These are phyloP conservation scores for Melopsittacus undulatus DNA, from an alignment of 2,797 vertebrate genomes.

Conservation along the genomic window DNA sequence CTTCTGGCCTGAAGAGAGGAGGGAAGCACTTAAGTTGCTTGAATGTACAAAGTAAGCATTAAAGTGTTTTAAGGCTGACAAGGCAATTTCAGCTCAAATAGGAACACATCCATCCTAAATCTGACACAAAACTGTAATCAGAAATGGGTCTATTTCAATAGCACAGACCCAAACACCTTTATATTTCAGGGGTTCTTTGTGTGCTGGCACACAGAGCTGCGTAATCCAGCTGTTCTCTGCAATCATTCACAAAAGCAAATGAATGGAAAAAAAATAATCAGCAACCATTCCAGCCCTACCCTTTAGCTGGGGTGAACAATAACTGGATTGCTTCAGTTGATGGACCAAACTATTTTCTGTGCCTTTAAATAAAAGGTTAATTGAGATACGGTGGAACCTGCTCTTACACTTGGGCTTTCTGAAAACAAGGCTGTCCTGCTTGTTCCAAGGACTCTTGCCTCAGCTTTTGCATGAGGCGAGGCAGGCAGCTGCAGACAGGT, in stretches of 20 bases:
- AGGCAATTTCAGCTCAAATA: neutral
- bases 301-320: neutral
- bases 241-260: conserved; percentile 53
- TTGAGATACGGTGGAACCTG: neutral
- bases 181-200: conserved; percentile 19
- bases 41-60: neutral
- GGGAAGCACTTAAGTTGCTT: neutral
- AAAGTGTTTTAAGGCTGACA: conserved; percentile 14
- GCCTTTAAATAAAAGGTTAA: conserved; percentile 27
- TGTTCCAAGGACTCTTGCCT: neutral
- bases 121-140: conserved; percentile 8
- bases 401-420: neutral
- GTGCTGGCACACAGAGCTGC: neutral
- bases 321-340: neutral
- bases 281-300: neutral
- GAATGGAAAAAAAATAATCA: conserved; percentile 32
- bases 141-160: neutral
- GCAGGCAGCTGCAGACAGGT: neutral
- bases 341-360: neutral
- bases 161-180: conserved; percentile 11
- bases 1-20: neutral
- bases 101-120: conserved; percentile 19
- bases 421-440: conserved; percentile 6
- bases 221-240: conserved; percentile 46
- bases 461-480: neutral